Conservation (phyloP, 53 echinoderm and acorn worm genomes). For the Temnopleurus reevesii region DNA sequence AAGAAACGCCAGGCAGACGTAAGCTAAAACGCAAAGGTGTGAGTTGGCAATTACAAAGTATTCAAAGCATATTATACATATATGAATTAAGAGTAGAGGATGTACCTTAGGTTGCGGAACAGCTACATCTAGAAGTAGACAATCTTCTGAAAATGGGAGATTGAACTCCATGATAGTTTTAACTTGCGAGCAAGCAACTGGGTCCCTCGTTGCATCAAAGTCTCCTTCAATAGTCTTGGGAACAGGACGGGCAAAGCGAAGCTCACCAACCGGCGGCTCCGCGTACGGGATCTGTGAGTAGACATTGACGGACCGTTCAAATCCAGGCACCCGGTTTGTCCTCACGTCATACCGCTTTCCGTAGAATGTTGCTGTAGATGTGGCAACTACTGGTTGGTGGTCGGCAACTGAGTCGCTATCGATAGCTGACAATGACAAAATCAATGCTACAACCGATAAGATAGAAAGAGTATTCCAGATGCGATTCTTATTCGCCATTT, state of each 20-base stretch:
- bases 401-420: not conserved
- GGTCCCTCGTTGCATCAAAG: constrained; percentile 32
- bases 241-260: constrained; percentile 17
- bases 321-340: not conserved
- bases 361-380: not conserved
- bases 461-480: not conserved
- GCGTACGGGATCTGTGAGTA: constrained; percentile 34
- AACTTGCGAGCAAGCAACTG: constrained; percentile 3
- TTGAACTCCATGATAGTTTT: not conserved
- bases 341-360: constrained; percentile 15
- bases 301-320: not conserved
- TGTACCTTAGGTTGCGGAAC: constrained; percentile 39
- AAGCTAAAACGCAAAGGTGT: too few relatives aligned
- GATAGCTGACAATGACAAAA: not conserved
- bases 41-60: too few relatives aligned
- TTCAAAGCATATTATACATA: too few relatives aligned
- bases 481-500: too few relatives aligned
- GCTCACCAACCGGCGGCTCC: constrained; percentile 43
- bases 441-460: not conserved
- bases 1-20: too few relatives aligned
- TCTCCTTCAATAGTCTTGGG: not conserved
- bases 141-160: not conserved
- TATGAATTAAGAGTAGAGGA: too few relatives aligned
- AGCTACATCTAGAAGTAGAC: constrained; percentile 22
- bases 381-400: not conserved